A percentile compares a stretch with the other conserved stretches of the same genome.
These are phyloP conservation scores for Epinotia demarniana DNA, from an alignment of 2,888 invertebrate genomes.

Conservation along the genomic window DNA sequence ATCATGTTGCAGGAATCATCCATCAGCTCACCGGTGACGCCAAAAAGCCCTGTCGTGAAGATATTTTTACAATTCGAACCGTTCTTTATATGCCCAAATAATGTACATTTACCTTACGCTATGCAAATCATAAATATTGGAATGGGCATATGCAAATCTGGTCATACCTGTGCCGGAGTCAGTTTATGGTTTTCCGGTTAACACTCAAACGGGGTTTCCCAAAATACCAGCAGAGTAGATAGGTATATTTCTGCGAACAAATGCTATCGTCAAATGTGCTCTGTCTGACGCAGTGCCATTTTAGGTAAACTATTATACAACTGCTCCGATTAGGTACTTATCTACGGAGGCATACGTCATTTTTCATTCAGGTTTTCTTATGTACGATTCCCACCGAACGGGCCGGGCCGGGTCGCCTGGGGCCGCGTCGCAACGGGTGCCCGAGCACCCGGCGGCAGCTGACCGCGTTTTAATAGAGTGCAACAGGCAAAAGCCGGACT, in stretches of 20 bases:
- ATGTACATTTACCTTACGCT: neutral
- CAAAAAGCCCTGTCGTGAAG: too few species aligned
- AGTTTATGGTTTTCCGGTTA: conserved; percentile 13
- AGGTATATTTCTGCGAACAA: conserved; percentile 4
- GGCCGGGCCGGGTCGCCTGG: too few species aligned
- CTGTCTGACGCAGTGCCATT: neutral
- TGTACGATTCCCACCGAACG: too few species aligned
- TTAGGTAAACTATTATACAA: neutral
- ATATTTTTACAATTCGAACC: too few species aligned
- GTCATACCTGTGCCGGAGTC: conserved; percentile 5
- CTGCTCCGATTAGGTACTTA: neutral
- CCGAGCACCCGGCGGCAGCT: too few species aligned
- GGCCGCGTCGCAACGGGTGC: too few species aligned
- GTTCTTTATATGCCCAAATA: neutral
- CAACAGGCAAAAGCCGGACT: too few species aligned
- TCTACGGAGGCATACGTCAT: neutral
- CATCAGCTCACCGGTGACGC: too few species aligned
- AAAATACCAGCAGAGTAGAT: conserved; percentile 1
- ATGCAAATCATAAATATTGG: neutral
- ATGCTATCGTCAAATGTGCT: neutral
- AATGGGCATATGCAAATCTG: conserved; percentile 24
- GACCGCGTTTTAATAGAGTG: too few species aligned
- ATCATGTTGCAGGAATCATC: too few species aligned
- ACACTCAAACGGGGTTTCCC: conserved; percentile 26
- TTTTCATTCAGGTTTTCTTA: neutral